Base-by-base conservation (phyloP, 2,888 invertebrate genomes). In the Cataglyphis livida region DNA sequence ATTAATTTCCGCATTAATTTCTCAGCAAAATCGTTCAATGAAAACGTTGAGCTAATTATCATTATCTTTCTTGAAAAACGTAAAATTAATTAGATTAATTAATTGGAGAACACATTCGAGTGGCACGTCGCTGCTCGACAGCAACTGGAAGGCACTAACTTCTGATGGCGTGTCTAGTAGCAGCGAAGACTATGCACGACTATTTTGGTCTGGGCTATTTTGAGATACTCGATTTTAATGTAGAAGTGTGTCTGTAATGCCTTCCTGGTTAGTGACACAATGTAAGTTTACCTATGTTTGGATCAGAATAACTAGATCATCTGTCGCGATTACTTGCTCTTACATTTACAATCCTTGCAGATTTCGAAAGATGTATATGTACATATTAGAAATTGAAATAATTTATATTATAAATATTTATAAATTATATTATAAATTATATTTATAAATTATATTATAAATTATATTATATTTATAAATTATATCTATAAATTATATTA, bases 121-220 rank as follows among this genome's bases (percentile, higher is more conserved):
- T 41, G 66, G 70, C 57, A 76, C 79, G 71, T 35, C 71, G 68
- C 62, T 71, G 84, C 82, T 75, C 70, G 83, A 83, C 70, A 82
- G 83, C 76, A 25, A 25, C 25, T 61, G 82, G 59, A 70, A 59
- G 66, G 64, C 84, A 89, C 87, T 90, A 85, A 71, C 78, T 66
- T 78, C 83, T 57, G n/a, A n/a, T 65, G 28, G 28, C n/a, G 66
- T 21, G 62, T 54, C 84, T 64, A 25, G n/a, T 71, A 21, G 57
- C 66, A 59, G 62, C 75, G 57, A 84, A 86, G 84, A 84, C 76
- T 78, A 68, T 68, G 65, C 66, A 73, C 68, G 57, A 66, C 91
- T 91, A 91, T 91, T 91, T 91, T 75, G 35, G 91, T 85, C 32
- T 81, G 28, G n/a, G 82, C 86, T 91, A 91, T 91, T 91, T 89